Evolutionary conservation across 2,797 vertebrate species (phyloP), one percentile per base, ranked within the genome.

Genomic region (Dicrostonyx torquatus): DNA sequence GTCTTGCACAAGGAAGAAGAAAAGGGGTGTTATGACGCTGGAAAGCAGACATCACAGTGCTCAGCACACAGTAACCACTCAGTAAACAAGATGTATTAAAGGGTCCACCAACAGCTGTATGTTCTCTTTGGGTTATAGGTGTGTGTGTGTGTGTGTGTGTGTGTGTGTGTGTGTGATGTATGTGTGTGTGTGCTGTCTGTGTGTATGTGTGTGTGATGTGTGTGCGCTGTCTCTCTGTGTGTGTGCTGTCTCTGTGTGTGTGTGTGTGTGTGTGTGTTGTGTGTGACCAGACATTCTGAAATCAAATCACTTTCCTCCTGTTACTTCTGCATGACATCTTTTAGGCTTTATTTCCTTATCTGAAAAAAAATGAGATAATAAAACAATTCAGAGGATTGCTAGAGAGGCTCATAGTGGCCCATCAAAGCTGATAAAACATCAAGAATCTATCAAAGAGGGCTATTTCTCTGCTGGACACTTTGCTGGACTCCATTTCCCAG

Each of bases 61-160:
- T 82, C 50, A 64, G 64, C 53, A 77, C 55, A 64, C 37, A 92
- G 88, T 43, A 84, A 68, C 2, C 45, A 20, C 8, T 66, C 48
- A 79, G 68, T 88, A 95, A 93, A 91, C 37, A 85, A 85, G 45
- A 84, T 31, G 7, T 85, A 37, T 85, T 92, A 89, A 93, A 86
- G 31, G 31, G 45, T 82, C 34, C 13, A 84, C 53, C 29, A 73
- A 48, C 22, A 95, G 40, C 68, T 87, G 20, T 29, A 90, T 92
- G 48, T 89, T 92, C 60, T 94, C 37, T 88, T 73, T 62, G 43
- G 17, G 6, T 14, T 43, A 53, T 60, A 70, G 75, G 10, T 8
- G 1, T 12, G 26, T 13, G 26, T 62, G 10, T 62, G 22, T 62
- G 22, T 62, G 60, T 62, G 60, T 62, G 60, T 62, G 60, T 62